Conservation (phyloP, 2,797 vertebrate genomes). For the Trichosurus vulpecula region DNA sequence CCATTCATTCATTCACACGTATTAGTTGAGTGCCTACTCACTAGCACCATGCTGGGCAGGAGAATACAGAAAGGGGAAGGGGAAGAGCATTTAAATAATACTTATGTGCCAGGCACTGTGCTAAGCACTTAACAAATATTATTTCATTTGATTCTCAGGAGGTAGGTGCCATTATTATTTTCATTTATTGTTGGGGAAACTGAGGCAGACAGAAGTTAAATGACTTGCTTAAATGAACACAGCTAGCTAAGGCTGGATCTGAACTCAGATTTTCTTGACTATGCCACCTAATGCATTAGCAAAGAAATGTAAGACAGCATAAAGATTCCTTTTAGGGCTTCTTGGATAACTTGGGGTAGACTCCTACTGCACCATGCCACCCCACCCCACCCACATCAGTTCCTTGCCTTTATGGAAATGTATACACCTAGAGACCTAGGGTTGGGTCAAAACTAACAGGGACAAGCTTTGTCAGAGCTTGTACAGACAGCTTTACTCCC, state of each 20-base stretch:
- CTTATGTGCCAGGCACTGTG: neutral
- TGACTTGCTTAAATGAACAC: neutral
- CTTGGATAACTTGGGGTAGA: neutral
- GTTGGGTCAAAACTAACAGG: neutral
- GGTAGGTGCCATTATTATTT: neutral
- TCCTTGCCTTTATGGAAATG: neutral
- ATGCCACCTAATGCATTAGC: neutral
- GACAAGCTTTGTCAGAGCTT: neutral
- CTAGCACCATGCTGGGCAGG: neutral
- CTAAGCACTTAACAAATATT: neutral
- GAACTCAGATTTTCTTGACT: neutral
- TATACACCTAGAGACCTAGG: neutral
- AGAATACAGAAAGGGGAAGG: neutral
- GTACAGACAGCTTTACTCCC: neutral
- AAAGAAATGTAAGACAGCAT: neutral
- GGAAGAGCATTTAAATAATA: neutral
- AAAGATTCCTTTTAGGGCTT: neutral
- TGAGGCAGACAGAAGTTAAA: neutral
- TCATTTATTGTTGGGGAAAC: neutral
- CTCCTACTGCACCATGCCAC: neutral
- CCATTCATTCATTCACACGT: neutral
- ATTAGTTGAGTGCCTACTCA: neutral
- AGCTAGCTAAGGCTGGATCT: neutral
- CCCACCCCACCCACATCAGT: neutral
- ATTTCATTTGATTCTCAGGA: neutral